Percentiles rank a stretch among this genome's conserved stretches.
Conservation (phyloP, 2,797 vertebrate species). For the Alauda arvensis region DNA sequence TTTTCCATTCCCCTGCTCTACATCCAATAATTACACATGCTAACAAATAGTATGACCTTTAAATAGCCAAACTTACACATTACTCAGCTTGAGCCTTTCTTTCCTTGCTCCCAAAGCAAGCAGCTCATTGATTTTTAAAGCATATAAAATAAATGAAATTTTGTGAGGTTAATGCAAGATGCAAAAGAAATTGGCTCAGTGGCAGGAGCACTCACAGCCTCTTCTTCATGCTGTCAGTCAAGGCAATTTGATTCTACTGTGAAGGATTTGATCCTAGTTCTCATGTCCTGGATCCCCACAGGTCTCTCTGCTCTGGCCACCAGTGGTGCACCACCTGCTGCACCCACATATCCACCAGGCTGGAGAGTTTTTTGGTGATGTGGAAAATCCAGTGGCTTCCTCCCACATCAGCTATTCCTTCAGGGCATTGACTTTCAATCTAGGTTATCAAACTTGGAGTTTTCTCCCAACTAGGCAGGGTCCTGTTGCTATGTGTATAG, state of each 20-base stretch:
- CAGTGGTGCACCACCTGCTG: background rate
- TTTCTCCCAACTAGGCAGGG: background rate
- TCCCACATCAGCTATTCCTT: background rate
- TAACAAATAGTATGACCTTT: background rate
- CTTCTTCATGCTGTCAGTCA: background rate
- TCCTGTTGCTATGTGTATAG: rapidly evolving
- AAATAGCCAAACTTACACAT: background rate
- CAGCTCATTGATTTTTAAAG: background rate
- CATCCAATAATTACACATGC: background rate
- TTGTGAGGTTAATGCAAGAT: background rate
- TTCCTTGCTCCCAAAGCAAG: background rate
- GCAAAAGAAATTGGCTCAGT: background rate
- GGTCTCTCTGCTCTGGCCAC: background rate
- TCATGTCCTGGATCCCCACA: background rate
- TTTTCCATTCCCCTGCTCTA: background rate
- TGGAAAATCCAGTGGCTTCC: background rate
- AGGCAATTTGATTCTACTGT: background rate
- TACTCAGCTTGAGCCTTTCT: background rate
- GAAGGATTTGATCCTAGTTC: background rate
- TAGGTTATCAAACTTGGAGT: background rate
- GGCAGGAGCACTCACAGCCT: background rate
- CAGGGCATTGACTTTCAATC: background rate
- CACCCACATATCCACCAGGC: background rate
- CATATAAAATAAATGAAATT: background rate
- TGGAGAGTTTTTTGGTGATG: background rate